These are phyloP conservation scores for Sialis lutaria DNA, from an alignment of 2,888 invertebrate species.

Conservation along the genomic window DNA sequence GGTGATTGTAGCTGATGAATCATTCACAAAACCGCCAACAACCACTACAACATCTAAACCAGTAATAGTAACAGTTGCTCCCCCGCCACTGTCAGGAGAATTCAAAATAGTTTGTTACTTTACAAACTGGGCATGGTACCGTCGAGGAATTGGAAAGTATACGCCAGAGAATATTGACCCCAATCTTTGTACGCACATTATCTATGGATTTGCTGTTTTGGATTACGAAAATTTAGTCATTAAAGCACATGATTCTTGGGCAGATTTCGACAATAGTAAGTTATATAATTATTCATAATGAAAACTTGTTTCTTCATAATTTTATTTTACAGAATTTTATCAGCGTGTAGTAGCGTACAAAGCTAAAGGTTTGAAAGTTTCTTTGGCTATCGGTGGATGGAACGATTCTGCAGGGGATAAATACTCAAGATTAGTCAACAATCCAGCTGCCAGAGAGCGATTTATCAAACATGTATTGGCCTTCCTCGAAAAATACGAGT, in stretches of 20 bases:
- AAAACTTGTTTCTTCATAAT: neutral
- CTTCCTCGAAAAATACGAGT: constrained; percentile 63
- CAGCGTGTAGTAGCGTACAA: constrained; percentile 66
- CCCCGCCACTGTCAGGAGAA: constrained; percentile 38
- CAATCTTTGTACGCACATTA: constrained; percentile 76
- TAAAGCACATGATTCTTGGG: constrained; percentile 78
- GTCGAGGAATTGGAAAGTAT: constrained; percentile 65
- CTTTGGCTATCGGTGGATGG: constrained; percentile 88
- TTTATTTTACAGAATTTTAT: constrained; percentile 48
- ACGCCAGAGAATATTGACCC: constrained; percentile 75
- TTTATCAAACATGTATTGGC: constrained; percentile 59
- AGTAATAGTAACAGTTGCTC: constrained; percentile 22
- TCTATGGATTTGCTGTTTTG: constrained; percentile 87
- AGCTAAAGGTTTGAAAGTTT: constrained; percentile 64
- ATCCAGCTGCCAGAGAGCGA: constrained; percentile 46
- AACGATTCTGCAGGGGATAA: constrained; percentile 84
- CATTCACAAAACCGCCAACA: constrained; percentile 14
- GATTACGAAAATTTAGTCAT: constrained; percentile 62
- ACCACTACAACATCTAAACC: constrained; percentile 19
- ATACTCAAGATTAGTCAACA: constrained; percentile 70
- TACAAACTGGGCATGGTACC: constrained; percentile 89
- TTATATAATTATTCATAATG: constrained; percentile 6
- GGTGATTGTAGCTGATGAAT: constrained; percentile 6
- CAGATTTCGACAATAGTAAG: constrained; percentile 73
- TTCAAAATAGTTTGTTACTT: constrained; percentile 81